Conservation (phyloP, 2,888 invertebrate genomes). For the Stenichneumon culpator region DNA sequence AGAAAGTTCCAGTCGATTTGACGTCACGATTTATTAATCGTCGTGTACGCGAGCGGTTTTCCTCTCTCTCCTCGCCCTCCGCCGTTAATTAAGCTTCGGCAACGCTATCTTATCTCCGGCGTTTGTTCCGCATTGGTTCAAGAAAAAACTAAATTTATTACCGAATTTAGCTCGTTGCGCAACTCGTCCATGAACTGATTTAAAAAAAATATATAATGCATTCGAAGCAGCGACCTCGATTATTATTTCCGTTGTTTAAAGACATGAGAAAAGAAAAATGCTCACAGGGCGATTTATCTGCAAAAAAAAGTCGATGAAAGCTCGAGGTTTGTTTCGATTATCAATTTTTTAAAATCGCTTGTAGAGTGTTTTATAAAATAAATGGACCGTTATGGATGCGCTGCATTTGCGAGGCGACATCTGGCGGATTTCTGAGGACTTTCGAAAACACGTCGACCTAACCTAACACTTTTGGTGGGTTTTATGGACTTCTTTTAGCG, state of each 20-base stretch:
- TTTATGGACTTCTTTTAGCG: too few relatives aligned
- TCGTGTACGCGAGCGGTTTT: slow-evolving; percentile 3
- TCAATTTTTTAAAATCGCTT: too few relatives aligned
- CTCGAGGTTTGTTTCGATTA: not conserved
- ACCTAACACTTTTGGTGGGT: too few relatives aligned
- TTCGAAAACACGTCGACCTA: too few relatives aligned
- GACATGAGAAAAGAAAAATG: not conserved
- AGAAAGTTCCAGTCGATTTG: slow-evolving; percentile 61
- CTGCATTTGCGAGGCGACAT: too few relatives aligned
- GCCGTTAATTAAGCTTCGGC: slow-evolving; percentile 32
- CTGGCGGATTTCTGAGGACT: too few relatives aligned
- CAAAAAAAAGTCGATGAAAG: not conserved
- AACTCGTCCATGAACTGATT: not conserved
- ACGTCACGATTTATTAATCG: slow-evolving; percentile 45
- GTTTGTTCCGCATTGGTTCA: not conserved
- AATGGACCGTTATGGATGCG: too few relatives aligned
- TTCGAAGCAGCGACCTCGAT: not conserved
- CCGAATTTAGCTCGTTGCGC: not conserved
- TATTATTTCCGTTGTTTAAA: not conserved
- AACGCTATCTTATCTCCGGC: slow-evolving; percentile 33
- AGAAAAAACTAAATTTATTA: not conserved
- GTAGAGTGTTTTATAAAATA: too few relatives aligned
- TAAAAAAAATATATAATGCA: not conserved
- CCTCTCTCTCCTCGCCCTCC: slow-evolving; percentile 54
- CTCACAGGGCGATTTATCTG: not conserved